A percentile compares a stretch with the other conserved stretches of the same genome.
phyloP scores from a whole-genome alignment of 2,888 invertebrate genomes.

The Anarsia innoxiella region DNA sequence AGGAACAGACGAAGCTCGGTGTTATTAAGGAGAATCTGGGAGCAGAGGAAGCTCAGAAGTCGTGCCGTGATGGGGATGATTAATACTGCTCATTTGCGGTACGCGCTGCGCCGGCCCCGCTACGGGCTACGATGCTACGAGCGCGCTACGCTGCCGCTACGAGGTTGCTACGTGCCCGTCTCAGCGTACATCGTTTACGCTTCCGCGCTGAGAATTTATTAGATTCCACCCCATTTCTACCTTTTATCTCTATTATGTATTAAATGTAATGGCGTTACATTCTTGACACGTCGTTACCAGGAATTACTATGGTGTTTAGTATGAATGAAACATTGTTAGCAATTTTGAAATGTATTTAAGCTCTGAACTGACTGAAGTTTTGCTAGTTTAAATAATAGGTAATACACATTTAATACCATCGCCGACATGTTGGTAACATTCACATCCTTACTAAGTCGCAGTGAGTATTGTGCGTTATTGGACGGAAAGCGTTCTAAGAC shows the following conservation, averaged over 20 bases:
- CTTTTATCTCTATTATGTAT: constrained; percentile 66
- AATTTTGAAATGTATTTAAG: too few species aligned
- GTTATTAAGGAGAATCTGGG: constrained; percentile 57
- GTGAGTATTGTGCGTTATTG: too few species aligned
- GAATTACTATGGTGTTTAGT: too few species aligned
- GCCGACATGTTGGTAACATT: too few species aligned
- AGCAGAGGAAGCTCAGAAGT: constrained; percentile 62
- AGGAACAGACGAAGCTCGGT: constrained; percentile 32
- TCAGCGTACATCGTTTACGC: constrained; percentile 68
- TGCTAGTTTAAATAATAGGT: too few species aligned
- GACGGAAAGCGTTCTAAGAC: too few species aligned
- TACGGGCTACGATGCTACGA: constrained; percentile 36
- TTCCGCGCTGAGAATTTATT: constrained; percentile 69
- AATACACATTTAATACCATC: too few species aligned
- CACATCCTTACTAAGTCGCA: too few species aligned
- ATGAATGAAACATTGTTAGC: too few species aligned
- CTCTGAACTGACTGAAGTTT: too few species aligned
- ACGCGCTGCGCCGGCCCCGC: constrained; percentile 39
- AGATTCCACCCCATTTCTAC: constrained; percentile 66
- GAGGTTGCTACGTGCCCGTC: constrained; percentile 61
- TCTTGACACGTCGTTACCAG: constrained; percentile 32
- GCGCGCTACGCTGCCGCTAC: constrained; percentile 37
- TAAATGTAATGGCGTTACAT: constrained; percentile 49
- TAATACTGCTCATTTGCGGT: constrained; percentile 72
- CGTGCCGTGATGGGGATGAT: constrained; percentile 68